phyloP scores from a whole-genome alignment of 2,113 vertebrate genomes.

The Trichechus manatus region DNA sequence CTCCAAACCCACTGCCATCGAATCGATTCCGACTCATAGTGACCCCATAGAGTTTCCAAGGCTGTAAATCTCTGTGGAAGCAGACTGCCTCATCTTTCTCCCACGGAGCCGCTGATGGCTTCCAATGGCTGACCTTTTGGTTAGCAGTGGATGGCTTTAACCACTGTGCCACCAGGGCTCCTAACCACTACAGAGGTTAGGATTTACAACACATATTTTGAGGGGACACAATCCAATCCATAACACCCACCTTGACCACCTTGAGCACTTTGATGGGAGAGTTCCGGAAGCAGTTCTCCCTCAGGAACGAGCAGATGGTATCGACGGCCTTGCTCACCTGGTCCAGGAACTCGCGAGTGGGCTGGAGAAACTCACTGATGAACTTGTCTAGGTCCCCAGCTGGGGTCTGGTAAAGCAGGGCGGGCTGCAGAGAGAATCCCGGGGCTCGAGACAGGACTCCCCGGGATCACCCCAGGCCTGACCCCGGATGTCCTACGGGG shows the following conservation, averaged over 20 bases:
- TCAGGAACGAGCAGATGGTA: conserved; percentile 72
- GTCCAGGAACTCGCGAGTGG: not conserved
- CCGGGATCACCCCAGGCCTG: rapidly evolving
- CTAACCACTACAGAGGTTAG: not conserved
- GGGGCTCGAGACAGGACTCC: not conserved
- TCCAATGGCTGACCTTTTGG: too few species aligned
- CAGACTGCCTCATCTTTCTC: too few species aligned
- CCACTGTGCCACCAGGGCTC: too few species aligned
- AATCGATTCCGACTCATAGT: too few species aligned
- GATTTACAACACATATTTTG: not conserved
- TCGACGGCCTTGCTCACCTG: conserved; percentile 40
- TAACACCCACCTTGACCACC: conserved; percentile 76
- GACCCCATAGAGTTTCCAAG: too few species aligned
- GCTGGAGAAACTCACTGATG: conserved; percentile 66
- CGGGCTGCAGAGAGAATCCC: conserved; percentile 34
- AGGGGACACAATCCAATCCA: not conserved
- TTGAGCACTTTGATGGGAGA: conserved; percentile 66
- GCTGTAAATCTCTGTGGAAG: too few species aligned
- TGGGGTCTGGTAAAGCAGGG: conserved; percentile 23
- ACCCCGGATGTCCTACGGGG: rapidly evolving
- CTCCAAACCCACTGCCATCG: too few species aligned
- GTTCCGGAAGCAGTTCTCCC: conserved; percentile 68
- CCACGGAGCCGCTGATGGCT: too few species aligned
- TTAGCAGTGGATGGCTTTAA: too few species aligned
- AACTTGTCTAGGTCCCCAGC: conserved; percentile 71